These are phyloP conservation scores for Noctua janthina DNA, from an alignment of 2,888 invertebrate species.

Conservation along the genomic window DNA sequence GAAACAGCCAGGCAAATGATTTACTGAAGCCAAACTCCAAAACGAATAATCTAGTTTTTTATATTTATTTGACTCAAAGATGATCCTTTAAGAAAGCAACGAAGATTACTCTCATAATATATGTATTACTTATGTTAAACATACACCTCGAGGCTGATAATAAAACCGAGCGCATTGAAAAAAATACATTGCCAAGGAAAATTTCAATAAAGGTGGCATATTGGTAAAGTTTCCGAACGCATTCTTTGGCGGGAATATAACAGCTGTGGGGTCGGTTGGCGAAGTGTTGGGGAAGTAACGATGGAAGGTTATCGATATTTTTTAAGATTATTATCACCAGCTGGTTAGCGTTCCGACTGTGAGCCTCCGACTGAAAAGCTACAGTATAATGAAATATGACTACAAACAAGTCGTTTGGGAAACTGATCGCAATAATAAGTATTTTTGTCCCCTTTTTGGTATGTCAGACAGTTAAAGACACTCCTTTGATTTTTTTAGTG, in stretches of 20 bases:
- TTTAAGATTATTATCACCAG: not conserved
- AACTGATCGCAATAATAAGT: not conserved
- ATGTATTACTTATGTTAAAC: constrained; percentile 20
- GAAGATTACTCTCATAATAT: constrained; percentile 29
- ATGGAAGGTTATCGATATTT: constrained; percentile 6
- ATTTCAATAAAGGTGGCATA: constrained; percentile 63
- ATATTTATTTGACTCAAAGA: not conserved
- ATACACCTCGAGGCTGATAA: constrained; percentile 27
- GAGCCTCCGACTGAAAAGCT: not conserved
- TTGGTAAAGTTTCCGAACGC: constrained; percentile 65
- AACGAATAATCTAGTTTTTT: not conserved
- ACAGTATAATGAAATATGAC: not conserved
- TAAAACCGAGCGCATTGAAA: constrained; percentile 49
- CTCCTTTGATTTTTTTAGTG: not conserved
- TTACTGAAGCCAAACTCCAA: not conserved
- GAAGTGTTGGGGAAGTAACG: constrained; percentile 20
- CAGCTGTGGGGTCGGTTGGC: constrained; percentile 43
- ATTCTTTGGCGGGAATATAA: constrained; percentile 56
- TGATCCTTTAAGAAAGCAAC: not conserved
- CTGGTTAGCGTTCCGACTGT: not conserved
- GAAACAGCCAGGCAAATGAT: not conserved
- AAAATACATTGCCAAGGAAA: constrained; percentile 46
- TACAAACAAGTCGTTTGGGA: not conserved
- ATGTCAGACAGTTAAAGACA: not conserved
- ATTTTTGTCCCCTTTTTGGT: not conserved